These are phyloP conservation scores for Lithobates pipiens DNA, from an alignment of 2,797 vertebrate species.

Conservation along the genomic window DNA sequence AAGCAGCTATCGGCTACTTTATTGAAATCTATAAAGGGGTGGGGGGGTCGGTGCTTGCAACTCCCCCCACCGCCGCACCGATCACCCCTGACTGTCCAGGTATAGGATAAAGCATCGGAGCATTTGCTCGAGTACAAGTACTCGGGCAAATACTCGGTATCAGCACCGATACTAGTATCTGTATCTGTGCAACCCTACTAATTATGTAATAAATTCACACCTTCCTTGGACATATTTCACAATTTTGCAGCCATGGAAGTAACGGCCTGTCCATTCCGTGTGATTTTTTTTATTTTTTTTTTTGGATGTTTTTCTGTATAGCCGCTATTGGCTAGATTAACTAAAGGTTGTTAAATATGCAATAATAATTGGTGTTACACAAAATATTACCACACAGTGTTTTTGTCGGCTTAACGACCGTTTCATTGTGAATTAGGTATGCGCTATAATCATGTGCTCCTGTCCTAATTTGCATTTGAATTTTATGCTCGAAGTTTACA, in stretches of 20 bases:
- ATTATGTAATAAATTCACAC: not conserved
- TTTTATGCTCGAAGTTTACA: conserved; percentile 32
- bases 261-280: not conserved
- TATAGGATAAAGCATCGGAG: no score
- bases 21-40: no score
- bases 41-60: no score
- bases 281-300: not conserved
- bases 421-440: conserved; percentile 49
- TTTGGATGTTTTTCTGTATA: not conserved
- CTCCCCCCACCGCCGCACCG: no score
- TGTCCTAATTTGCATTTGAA: conserved; percentile 44
- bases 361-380: conserved; percentile 51
- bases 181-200: no score
- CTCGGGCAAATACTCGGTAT: no score
- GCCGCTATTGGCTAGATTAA: conserved; percentile 46
- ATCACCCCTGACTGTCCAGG: no score
- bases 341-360: conserved; percentile 44
- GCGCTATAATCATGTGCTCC: conserved; percentile 37
- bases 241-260: not conserved
- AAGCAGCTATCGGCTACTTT: no score
- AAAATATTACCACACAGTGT: conserved; percentile 39
- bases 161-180: no score
- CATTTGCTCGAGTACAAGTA: no score
- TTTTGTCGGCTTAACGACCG: conserved; percentile 52
- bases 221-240: not conserved